phyloP scores from a whole-genome alignment of 2,113 vertebrate genomes.

The Shinisaurus crocodilurus region DNA sequence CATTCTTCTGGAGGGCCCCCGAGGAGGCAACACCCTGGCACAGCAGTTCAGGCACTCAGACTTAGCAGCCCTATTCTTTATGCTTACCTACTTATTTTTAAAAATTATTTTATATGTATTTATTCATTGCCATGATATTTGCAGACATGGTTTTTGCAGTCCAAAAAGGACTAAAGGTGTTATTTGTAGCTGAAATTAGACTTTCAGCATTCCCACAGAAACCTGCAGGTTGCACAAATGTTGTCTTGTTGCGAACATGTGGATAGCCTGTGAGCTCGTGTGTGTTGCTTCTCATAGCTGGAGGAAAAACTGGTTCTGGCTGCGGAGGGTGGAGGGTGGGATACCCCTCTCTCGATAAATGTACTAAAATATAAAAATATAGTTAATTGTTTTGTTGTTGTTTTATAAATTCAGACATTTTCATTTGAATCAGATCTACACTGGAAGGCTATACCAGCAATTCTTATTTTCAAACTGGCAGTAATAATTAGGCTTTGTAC shows the following conservation, averaged over 20 bases:
- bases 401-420: not conserved
- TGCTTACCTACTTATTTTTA: not conserved
- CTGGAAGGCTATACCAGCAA: not conserved
- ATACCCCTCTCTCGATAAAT: not conserved
- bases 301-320: not conserved
- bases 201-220: not conserved
- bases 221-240: not conserved
- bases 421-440: no score
- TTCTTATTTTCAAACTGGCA: not conserved
- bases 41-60: not conserved
- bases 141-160: not conserved
- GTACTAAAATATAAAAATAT: not conserved
- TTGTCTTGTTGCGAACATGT: not conserved
- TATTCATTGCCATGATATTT: not conserved
- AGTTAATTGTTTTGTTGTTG: not conserved
- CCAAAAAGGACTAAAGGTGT: not conserved
- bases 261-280: accelerated
- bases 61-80: not conserved
- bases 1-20: not conserved
- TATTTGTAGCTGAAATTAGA: not conserved
- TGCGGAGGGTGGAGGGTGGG: not conserved
- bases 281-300: not conserved
- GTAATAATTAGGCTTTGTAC: not conserved
- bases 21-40: not conserved
- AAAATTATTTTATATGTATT: not conserved